These are phyloP conservation scores for Scyliorhinus canicula DNA, from an alignment of 2,797 vertebrate species.

Conservation along the genomic window DNA sequence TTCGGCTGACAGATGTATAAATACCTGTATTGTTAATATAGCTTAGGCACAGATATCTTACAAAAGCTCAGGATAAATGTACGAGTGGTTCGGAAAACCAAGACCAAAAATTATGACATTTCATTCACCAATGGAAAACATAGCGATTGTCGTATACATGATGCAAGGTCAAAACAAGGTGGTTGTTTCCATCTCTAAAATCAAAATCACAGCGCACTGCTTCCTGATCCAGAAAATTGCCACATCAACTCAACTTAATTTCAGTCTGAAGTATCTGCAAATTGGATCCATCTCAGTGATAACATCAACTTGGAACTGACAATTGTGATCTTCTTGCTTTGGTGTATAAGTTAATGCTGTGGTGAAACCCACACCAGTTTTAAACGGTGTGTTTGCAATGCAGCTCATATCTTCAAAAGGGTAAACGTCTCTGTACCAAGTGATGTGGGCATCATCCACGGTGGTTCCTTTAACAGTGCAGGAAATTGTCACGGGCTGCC, in stretches of 20 bases:
- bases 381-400: slow-evolving; percentile 8
- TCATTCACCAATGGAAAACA: not conserved
- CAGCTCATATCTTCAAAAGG: not conserved
- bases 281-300: slow-evolving; percentile 23
- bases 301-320: not conserved
- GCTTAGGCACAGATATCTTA: not conserved
- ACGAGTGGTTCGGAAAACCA: not conserved
- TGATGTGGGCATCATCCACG: not conserved
- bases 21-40: not conserved
- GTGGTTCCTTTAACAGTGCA: slow-evolving; percentile 3
- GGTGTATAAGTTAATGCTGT: slow-evolving; percentile 32
- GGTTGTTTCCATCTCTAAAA: no score
- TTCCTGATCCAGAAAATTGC: not conserved
- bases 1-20: no score
- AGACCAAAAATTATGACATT: no score
- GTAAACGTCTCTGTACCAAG: slow-evolving; percentile 36
- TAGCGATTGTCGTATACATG: not conserved
- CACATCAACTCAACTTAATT: not conserved
- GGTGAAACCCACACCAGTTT: slow-evolving; percentile 37
- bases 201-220: not conserved
- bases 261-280: not conserved
- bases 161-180: not conserved
- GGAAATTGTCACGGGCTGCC: not conserved
- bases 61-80: not conserved
- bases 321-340: not conserved